phyloP scores from a whole-genome alignment of 2,888 invertebrate species.

The Eurytoma californica region DNA sequence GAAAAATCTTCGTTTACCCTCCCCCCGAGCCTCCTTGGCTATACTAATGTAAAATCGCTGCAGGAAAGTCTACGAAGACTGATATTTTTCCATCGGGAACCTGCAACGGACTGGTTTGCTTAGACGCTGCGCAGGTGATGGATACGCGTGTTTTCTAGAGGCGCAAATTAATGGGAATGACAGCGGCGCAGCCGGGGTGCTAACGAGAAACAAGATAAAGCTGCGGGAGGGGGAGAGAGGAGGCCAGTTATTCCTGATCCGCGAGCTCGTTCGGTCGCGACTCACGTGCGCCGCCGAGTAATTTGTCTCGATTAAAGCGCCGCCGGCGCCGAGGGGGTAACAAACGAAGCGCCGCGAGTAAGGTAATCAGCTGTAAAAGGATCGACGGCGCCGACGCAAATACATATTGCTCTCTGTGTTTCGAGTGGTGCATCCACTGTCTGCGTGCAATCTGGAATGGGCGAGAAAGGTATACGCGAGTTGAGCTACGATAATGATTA shows the following conservation, averaged over 20 bases:
- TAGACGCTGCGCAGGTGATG: no score
- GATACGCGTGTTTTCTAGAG: no score
- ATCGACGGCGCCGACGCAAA: constrained; percentile 22
- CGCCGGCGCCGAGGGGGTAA: not conserved
- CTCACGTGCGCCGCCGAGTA: constrained; percentile 38
- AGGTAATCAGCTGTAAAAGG: constrained; percentile 46
- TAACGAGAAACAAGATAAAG: constrained; percentile 45
- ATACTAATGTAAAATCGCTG: no score
- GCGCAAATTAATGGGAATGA: constrained; percentile 39
- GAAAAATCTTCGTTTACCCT: no score
- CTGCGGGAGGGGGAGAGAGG: constrained; percentile 4
- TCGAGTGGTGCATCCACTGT: no score
- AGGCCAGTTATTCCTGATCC: constrained; percentile 46
- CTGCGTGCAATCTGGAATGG: no score
- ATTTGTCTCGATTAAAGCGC: constrained; percentile 52
- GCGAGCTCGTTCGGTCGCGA: constrained; percentile 30
- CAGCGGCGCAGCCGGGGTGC: not conserved
- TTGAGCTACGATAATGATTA: no score
- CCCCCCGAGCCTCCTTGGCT: no score
- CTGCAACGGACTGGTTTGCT: no score
- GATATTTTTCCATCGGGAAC: no score
- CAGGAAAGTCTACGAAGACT: no score
- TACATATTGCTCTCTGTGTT: not conserved
- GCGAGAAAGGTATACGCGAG: no score
- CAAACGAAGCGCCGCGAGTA: constrained; percentile 32